A percentile compares a stretch with the other conserved stretches of the same genome.
Conservation (phyloP, 1,140 invertebrate genomes). For the Eueides isabella region DNA sequence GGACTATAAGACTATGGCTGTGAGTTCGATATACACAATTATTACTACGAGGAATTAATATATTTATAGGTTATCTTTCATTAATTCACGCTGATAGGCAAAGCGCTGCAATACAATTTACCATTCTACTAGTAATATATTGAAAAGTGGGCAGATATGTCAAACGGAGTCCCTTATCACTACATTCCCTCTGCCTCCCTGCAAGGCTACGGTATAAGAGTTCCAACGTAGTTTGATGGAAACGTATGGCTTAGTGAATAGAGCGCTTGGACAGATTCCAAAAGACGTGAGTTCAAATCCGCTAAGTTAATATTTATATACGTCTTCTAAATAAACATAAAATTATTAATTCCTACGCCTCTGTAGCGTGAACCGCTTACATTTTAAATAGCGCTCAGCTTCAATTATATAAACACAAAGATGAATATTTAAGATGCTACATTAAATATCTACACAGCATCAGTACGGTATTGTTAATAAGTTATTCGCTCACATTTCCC, state of each 20-base stretch:
- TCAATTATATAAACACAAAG: constrained; percentile 10
- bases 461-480: constrained; percentile 25
- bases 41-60: too few species aligned
- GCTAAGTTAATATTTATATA: too few species aligned
- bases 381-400: not conserved
- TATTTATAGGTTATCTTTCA: not conserved
- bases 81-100: not conserved
- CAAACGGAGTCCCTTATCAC: not conserved
- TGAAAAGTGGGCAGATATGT: not conserved
- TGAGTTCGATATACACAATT: not conserved
- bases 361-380: not conserved
- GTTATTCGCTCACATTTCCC: constrained; percentile 26
- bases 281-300: too few species aligned
- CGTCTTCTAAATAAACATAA: too few species aligned
- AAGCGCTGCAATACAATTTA: not conserved
- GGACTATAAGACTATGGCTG: too few species aligned
- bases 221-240: too few species aligned
- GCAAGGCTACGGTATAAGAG: too few species aligned
- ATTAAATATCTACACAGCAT: constrained; percentile 1
- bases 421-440: constrained; percentile 13
- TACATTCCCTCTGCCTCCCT: not conserved
- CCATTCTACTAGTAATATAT: not conserved
- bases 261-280: too few species aligned
- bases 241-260: too few species aligned
- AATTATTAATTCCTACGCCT: too few species aligned